Evolutionary conservation across 1,140 invertebrate genomes (phyloP).

Genomic region (Monochamus saltuarius): DNA sequence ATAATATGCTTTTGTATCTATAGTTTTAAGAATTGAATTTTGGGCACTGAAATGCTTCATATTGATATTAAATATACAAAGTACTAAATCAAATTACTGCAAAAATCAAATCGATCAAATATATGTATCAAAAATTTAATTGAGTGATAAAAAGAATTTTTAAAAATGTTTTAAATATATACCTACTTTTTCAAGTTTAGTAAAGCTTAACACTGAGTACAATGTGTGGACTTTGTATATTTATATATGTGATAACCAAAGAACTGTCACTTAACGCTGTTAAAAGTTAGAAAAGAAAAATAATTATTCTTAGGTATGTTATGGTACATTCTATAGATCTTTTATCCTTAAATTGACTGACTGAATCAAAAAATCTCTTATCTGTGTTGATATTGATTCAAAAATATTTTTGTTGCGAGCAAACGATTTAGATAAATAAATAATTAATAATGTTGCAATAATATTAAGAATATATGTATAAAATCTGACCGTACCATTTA

Average conservation of each 20-base stretch:
- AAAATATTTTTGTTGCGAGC: no score
- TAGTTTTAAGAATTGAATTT: constrained; percentile 3
- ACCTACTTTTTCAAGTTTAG: no score
- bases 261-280: background rate
- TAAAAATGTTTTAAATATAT: no score
- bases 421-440: no score
- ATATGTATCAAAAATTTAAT: no score
- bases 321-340: background rate
- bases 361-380: constrained; percentile 11
- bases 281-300: background rate
- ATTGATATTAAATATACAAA: constrained; percentile 16
- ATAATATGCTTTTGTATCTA: constrained; percentile 13
- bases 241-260: constrained; percentile 6
- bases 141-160: no score
- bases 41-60: constrained; percentile 39
- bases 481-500: constrained; percentile 9
- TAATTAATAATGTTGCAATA: constrained; percentile 12
- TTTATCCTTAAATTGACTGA: constrained; percentile 11
- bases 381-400: no score
- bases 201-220: no score
- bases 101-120: no score
- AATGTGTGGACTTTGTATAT: constrained; percentile 4
- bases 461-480: constrained; percentile 7
- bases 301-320: constrained; percentile 17
- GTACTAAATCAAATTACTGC: background rate